Evolutionary conservation across 2,797 vertebrate species (phyloP).

Genomic region (Melanotaenia pygmaea): DNA sequence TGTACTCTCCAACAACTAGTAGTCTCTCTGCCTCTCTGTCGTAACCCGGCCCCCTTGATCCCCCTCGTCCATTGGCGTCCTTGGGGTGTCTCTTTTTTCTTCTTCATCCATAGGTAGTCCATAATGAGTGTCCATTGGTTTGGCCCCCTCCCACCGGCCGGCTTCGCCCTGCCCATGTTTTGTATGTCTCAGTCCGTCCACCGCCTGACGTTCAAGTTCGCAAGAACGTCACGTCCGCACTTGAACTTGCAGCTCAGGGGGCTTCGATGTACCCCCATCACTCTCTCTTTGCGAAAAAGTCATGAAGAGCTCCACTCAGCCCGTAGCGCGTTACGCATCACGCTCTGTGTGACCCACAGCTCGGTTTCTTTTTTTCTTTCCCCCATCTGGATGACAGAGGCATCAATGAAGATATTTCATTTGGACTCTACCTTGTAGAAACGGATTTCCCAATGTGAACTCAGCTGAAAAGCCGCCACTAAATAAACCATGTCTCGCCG

Average conservation of each 20-base stretch:
- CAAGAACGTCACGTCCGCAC: slow-evolving; percentile 99
- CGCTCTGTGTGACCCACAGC: slow-evolving; percentile 91
- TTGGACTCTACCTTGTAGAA: slow-evolving; percentile 91
- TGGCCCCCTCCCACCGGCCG: slow-evolving; percentile 89
- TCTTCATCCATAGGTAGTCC: slow-evolving; percentile 91
- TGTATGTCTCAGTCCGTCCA: slow-evolving; percentile 93
- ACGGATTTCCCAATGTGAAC: slow-evolving; percentile 98
- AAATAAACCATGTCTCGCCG: slow-evolving; percentile 96
- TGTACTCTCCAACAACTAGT: slow-evolving; percentile 30
- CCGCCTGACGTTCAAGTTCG: slow-evolving; percentile 99
- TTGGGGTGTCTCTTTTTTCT: slow-evolving; percentile 69
- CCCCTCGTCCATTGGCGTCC: slow-evolving; percentile 90
- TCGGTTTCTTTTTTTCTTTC: slow-evolving; percentile 53
- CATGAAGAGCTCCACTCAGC: slow-evolving; percentile 94
- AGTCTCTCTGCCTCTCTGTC: slow-evolving; percentile 59
- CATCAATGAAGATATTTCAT: slow-evolving; percentile 96
- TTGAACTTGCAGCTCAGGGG: slow-evolving; percentile 99
- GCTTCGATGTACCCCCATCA: slow-evolving; percentile 84
- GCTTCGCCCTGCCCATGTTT: slow-evolving; percentile 94
- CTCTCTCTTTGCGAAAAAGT: slow-evolving; percentile 84
- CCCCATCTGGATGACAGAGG: slow-evolving; percentile 91
- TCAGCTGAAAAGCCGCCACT: slow-evolving; percentile 87
- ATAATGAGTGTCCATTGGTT: slow-evolving; percentile 95
- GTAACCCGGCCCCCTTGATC: slow-evolving; percentile 83
- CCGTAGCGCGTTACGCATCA: slow-evolving; percentile 89